Evolutionary conservation across 2,888 invertebrate genomes (phyloP), one percentile per base, ranked within the genome.

Genomic region (Capitulum mitella): DNA sequence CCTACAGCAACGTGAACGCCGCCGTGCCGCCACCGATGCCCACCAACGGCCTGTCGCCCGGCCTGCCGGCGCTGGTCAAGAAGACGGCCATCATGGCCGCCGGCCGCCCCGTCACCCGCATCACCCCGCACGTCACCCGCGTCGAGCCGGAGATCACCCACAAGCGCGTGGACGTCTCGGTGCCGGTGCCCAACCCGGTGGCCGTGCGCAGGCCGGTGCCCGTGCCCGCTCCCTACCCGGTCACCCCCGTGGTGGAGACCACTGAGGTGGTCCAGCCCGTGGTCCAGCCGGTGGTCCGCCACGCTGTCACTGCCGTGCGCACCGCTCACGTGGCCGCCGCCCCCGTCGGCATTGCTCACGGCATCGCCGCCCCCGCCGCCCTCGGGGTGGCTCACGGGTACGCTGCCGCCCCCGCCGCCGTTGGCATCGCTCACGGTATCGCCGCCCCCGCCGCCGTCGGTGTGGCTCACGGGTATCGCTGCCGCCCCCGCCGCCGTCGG

Each of bases 281-380:
- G 12, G 51, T 51, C 12, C 51, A 58, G 54, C 54, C 54, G n/a
- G 54, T 58, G n/a, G 54, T 58, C 26, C 54, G n/a, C 54, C 26
- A 58, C 54, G n/a, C 54, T n/a, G 54, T 58, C 54, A 58, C 54
- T 3, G 54, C 54, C n/a, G n/a, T 58, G n/a, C 54, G n/a, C 54
- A 58, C n/a, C 48, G 48, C 48, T 16, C 48, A 51, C 54, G 54
- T 58, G n/a, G 54, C n/a, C 16, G 14, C 6, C 8, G n/a, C 54
- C 54, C n/a, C 14, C n/a, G 54, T 10, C n/a, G 54, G n/a, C 54
- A 26, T 26, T 10, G 54, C n/a, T 5, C 3, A n/a, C n/a, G n/a
- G 6, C n/a, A n/a, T n/a, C n/a, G n/a, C n/a, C 22, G 51, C 51
- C 51, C 14, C 14, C 12, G 16, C 51, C 22, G 51, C 51, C 51